Evolutionary conservation across 2,113 vertebrate genomes (phyloP).

Genomic region (Boleophthalmus pectinirostris): DNA sequence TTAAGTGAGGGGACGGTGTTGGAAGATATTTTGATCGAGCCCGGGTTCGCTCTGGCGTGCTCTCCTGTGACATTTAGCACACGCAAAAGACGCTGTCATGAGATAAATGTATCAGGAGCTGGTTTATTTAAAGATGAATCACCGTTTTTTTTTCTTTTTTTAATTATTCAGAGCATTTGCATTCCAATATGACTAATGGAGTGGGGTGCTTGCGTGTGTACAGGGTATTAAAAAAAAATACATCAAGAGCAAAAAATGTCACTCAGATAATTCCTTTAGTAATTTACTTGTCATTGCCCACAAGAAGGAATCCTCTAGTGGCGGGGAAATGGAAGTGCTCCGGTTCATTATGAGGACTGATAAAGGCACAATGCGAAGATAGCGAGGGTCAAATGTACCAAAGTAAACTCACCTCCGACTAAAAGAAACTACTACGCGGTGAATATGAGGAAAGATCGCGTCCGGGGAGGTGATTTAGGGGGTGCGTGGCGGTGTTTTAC

Average conservation of each 20-base stretch:
- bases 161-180: slow-evolving; percentile 56
- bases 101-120: slow-evolving; percentile 47
- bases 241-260: slow-evolving; percentile 43
- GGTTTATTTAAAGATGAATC: slow-evolving; percentile 56
- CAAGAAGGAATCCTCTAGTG: slow-evolving; percentile 77
- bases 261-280: slow-evolving; percentile 58
- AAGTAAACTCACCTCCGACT: slow-evolving; percentile 41
- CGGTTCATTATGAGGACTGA: slow-evolving; percentile 69
- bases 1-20: slow-evolving; percentile 3
- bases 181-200: slow-evolving; percentile 56
- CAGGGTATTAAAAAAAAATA: slow-evolving; percentile 22
- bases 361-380: slow-evolving; percentile 73
- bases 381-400: slow-evolving; percentile 72
- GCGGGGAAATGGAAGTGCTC: slow-evolving; percentile 70
- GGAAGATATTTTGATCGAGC: slow-evolving; percentile 5
- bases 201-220: slow-evolving; percentile 43
- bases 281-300: slow-evolving; percentile 52
- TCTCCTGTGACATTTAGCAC: slow-evolving; percentile 62
- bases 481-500: slow-evolving; percentile 16
- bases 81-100: slow-evolving; percentile 42
- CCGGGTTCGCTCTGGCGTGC: slow-evolving; percentile 39
- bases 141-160: slow-evolving; percentile 2
- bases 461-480: neutral
- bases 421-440: slow-evolving; percentile 30
- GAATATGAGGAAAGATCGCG: neutral